Base-by-base conservation (phyloP, 2,888 invertebrate genomes). In the Cantharis nigra region DNA sequence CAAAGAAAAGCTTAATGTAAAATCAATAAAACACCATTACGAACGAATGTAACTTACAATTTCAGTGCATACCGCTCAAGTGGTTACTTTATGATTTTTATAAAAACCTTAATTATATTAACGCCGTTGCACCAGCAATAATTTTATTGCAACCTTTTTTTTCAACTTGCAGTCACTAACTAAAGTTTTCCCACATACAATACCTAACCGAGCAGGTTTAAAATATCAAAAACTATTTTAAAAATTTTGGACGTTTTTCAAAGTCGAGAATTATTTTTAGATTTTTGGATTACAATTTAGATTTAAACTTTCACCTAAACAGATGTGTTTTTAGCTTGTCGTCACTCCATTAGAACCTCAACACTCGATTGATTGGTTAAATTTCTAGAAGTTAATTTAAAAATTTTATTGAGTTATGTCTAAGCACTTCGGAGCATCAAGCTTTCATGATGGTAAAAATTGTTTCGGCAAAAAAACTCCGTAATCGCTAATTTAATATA, bases 1-100 rank as follows among this genome's bases (percentile, higher is more conserved):
- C 88, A 89, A 89, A 89, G 89, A 89, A 89, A 88, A 87, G 87
- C 88, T 88, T 89, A 89, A 89, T 89, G 89, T 87, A 89, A 89
- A 89, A 89, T 89, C 89, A 89, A 89, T 89, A 86, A 86, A 87
- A 87, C 87, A 87, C 88, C 88, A 88, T 88, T 88, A 88, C 87
- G 86, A 87, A 85, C 86, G 86, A 85, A 85, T 85, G 84, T 86
- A 86, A 78, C 76, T 78, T 71, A 78, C 75, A 78, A 76, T 78
- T 72, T 78, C 78, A 72, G 72, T 78, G 65, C 16, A 33, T 74
- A 76, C 73, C 75, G 75, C 69, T 78, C 71, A 76, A 71, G 73
- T 75, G 71, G 64, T 72, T 75, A 75, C 75, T 72, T 70, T 75
- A 74, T 49, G 49, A 49, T 49, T 49, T n/a, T 18, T 72, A 69